Evolutionary conservation across 2,888 invertebrate species (phyloP).

Genomic region (Idaea dimidiata): DNA sequence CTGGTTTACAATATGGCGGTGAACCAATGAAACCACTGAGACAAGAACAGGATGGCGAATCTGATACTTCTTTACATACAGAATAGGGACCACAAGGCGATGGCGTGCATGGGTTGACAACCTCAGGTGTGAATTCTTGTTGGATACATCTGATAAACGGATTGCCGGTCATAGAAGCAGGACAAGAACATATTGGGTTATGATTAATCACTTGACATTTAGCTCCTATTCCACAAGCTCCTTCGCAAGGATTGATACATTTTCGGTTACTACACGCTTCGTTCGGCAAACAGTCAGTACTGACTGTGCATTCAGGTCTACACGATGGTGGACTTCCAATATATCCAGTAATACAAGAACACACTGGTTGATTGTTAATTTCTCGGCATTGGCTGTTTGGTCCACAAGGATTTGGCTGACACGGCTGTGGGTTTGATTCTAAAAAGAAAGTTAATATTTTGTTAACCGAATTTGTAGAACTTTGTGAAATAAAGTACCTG

Average conservation of each 20-base stretch:
- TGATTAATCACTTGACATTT: conserved; percentile 89
- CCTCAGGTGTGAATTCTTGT: conserved; percentile 70
- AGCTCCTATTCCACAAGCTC: conserved; percentile 89
- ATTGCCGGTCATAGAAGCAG: conserved; percentile 84
- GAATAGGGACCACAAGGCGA: conserved; percentile 91
- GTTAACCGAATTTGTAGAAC: neutral
- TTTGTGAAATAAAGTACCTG: conserved; percentile 7
- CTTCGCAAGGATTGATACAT: conserved; percentile 90
- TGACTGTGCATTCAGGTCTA: conserved; percentile 87
- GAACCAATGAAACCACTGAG: conserved; percentile 83
- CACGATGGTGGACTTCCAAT: conserved; percentile 89
- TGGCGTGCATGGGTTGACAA: conserved; percentile 85
- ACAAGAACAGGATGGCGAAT: conserved; percentile 88
- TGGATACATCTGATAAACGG: conserved; percentile 86
- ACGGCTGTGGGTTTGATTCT: conserved; percentile 61
- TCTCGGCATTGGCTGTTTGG: conserved; percentile 89
- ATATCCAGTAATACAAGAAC: conserved; percentile 85
- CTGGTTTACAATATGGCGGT: conserved; percentile 89
- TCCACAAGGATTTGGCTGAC: conserved; percentile 86
- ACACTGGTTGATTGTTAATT: conserved; percentile 86
- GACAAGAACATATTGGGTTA: conserved; percentile 89
- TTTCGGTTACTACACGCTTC: conserved; percentile 89
- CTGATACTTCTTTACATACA: conserved; percentile 84
- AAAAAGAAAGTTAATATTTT: conserved; percentile 31
- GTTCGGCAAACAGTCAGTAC: conserved; percentile 87